A percentile compares a stretch with the other conserved stretches of the same genome.
Conservation (phyloP, 2,113 vertebrate species). For the Lates calcarifer region DNA sequence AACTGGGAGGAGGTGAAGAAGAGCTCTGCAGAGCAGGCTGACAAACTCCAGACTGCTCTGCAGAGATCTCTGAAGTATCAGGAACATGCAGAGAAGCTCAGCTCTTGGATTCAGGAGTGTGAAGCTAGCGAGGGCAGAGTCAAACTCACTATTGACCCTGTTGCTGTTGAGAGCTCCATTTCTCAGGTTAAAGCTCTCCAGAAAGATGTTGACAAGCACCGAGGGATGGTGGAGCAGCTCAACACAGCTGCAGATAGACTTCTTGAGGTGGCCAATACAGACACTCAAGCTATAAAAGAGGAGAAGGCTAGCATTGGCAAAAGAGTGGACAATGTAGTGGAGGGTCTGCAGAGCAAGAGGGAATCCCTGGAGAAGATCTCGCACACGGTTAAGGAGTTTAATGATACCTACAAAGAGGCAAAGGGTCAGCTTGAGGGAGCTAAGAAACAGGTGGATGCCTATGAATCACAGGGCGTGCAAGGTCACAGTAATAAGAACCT, state of each 20-base stretch:
- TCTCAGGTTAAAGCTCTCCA: slow-evolving; percentile 89
- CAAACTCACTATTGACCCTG: slow-evolving; percentile 85
- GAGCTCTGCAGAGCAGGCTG: slow-evolving; percentile 84
- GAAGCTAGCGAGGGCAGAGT: slow-evolving; percentile 83
- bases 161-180: slow-evolving; percentile 86
- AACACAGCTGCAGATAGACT: slow-evolving; percentile 88
- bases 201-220: slow-evolving; percentile 94
- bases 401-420: slow-evolving; percentile 88
- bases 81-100: slow-evolving; percentile 88
- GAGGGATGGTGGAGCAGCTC: slow-evolving; percentile 90
- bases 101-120: slow-evolving; percentile 90
- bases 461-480: slow-evolving; percentile 89
- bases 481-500: slow-evolving; percentile 93
- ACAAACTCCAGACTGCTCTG: slow-evolving; percentile 87
- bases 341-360: slow-evolving; percentile 89
- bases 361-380: slow-evolving; percentile 89
- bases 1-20: slow-evolving; percentile 93
- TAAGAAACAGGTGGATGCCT: slow-evolving; percentile 88
- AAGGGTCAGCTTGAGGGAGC: slow-evolving; percentile 87
- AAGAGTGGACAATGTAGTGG: slow-evolving; percentile 86
- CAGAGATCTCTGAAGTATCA: slow-evolving; percentile 90
- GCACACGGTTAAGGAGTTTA: slow-evolving; percentile 92
- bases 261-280: slow-evolving; percentile 87
- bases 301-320: slow-evolving; percentile 85
- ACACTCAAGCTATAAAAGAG: slow-evolving; percentile 87